Evolutionary conservation across 2,113 vertebrate species (phyloP).

Genomic region (Trogon melanurus): DNA sequence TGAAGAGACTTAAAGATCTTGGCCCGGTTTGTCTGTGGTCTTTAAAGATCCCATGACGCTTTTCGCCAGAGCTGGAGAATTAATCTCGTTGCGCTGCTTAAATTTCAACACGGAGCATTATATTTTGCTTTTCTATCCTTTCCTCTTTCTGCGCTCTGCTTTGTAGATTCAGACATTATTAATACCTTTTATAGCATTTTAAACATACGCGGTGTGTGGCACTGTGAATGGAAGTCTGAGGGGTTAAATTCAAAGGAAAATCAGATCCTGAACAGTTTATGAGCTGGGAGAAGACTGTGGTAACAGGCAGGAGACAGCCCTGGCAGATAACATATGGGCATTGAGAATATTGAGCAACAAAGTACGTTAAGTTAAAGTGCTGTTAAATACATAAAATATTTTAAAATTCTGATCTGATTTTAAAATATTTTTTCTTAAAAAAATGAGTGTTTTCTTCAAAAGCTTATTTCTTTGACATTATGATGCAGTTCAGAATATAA

Average conservation of each 20-base stretch:
- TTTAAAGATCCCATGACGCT: slow-evolving; percentile 53
- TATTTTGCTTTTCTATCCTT: slow-evolving; percentile 21
- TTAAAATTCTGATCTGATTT: background rate
- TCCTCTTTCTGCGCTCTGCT: background rate
- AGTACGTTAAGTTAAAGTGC: background rate
- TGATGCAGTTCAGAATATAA: background rate
- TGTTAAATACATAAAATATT: background rate
- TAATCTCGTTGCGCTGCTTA: slow-evolving; percentile 27
- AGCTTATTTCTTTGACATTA: background rate
- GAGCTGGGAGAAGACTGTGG: background rate
- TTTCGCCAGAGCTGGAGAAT: slow-evolving; percentile 39
- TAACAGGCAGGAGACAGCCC: background rate
- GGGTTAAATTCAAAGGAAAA: slow-evolving; percentile 19
- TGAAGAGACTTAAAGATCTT: slow-evolving; percentile 40
- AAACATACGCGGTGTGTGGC: slow-evolving; percentile 23
- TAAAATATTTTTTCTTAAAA: background rate
- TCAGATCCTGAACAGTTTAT: background rate
- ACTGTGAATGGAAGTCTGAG: background rate
- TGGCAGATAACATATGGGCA: background rate
- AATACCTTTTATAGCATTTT: slow-evolving; percentile 28
- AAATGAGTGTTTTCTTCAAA: background rate
- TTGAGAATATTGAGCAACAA: background rate
- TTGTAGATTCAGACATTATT: slow-evolving; percentile 35
- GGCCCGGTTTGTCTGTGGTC: background rate
- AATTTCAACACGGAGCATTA: slow-evolving; percentile 20